These are phyloP conservation scores for Tetrao urogallus DNA, from an alignment of 2,113 vertebrate genomes.

Conservation along the genomic window DNA sequence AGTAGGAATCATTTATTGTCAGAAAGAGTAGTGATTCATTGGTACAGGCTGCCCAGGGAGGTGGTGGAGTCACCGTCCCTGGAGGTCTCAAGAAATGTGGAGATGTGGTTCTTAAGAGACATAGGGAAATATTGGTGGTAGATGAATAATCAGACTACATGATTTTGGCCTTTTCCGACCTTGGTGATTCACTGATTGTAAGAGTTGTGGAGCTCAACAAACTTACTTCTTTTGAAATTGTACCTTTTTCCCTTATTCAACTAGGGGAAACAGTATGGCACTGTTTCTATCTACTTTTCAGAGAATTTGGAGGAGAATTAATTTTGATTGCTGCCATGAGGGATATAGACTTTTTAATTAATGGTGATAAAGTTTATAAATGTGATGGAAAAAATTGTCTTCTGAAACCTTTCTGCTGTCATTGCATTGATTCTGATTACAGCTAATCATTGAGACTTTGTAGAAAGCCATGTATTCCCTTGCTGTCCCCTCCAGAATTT, in stretches of 20 bases:
- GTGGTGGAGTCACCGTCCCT: too few species aligned
- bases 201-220: not conserved
- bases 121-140: too few species aligned
- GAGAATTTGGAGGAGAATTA: not conserved
- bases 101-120: too few species aligned
- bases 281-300: not conserved
- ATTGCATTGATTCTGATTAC: not conserved
- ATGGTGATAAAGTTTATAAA: not conserved
- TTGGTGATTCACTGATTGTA: too few species aligned
- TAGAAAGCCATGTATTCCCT: not conserved
- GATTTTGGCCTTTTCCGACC: too few species aligned
- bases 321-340: not conserved
- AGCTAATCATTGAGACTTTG: not conserved
- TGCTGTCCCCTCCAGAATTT: not conserved
- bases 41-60: too few species aligned
- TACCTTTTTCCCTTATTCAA: not conserved
- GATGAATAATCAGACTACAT: too few species aligned
- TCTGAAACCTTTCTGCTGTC: not conserved
- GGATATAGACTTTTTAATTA: not conserved
- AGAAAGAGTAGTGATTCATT: too few species aligned
- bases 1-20: too few species aligned
- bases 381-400: not conserved
- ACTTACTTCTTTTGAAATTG: not conserved
- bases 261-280: not conserved
- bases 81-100: too few species aligned